Percentiles rank a stretch among this genome's conserved stretches.
phyloP scores from a whole-genome alignment of 2,113 vertebrate species.

The Cyprinodon variegatus region DNA sequence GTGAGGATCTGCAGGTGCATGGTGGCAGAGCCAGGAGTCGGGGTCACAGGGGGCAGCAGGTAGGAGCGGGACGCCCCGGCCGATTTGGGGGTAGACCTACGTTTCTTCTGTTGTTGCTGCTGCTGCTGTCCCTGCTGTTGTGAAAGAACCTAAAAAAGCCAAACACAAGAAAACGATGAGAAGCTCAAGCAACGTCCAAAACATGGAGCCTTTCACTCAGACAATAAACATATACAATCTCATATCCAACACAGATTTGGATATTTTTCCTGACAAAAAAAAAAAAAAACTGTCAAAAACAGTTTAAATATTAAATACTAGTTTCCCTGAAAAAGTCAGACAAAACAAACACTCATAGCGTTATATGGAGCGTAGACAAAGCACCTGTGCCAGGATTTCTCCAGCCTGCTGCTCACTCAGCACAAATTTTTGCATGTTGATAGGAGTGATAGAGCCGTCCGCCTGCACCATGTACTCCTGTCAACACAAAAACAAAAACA shows the following conservation, averaged over 20 bases:
- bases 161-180: neutral
- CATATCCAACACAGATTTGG: neutral
- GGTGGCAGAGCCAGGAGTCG: slow-evolving; percentile 76
- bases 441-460: slow-evolving; percentile 77
- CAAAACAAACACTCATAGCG: neutral
- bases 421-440: slow-evolving; percentile 81
- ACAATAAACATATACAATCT: neutral
- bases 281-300: neutral
- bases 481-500: neutral
- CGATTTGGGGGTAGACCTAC: slow-evolving; percentile 43
- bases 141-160: slow-evolving; percentile 64
- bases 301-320: neutral
- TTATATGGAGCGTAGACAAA: neutral
- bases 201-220: neutral
- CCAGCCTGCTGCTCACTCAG: slow-evolving; percentile 81
- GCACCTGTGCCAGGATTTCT: slow-evolving; percentile 82
- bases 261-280: neutral
- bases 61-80: slow-evolving; percentile 40
- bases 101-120: slow-evolving; percentile 59
- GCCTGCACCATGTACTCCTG: slow-evolving; percentile 82
- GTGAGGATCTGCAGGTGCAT: slow-evolving; percentile 84
- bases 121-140: slow-evolving; percentile 68
- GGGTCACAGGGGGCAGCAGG: slow-evolving; percentile 66
- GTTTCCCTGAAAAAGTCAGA: neutral
- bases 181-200: neutral